phyloP scores from a whole-genome alignment of 2,888 invertebrate species.

The Lithophane semibrunnea region DNA sequence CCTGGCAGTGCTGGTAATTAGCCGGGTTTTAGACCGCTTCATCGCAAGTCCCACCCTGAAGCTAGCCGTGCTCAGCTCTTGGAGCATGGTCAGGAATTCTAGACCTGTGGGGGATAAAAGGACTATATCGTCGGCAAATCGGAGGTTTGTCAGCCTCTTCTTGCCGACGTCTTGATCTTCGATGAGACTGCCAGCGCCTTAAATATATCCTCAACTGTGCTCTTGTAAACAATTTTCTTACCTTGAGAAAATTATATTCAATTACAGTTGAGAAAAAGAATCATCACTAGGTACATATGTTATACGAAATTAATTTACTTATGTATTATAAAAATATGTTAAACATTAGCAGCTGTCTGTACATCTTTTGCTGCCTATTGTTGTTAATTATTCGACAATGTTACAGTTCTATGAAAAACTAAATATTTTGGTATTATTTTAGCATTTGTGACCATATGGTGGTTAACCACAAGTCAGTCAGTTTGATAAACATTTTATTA shows the following conservation, averaged over 20 bases:
- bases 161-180: too few species aligned
- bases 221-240: neutral
- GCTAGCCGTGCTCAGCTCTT: neutral
- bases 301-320: neutral
- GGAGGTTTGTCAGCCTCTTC: neutral
- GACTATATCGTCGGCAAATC: neutral
- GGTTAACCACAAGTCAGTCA: conserved; percentile 24
- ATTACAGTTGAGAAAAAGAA: neutral
- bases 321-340: neutral
- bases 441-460: conserved; percentile 10
- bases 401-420: conserved; percentile 21
- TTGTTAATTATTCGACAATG: neutral
- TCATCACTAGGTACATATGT: neutral
- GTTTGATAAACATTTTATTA: neutral
- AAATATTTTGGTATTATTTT: neutral
- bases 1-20: neutral
- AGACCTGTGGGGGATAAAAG: neutral
- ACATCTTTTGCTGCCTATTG: neutral
- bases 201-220: too few species aligned
- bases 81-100: neutral
- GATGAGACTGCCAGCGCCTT: neutral
- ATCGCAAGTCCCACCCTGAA: neutral
- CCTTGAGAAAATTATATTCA: neutral
- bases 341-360: neutral
- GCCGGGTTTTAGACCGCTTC: neutral